These are phyloP conservation scores for Neosalanx taihuensis DNA, from an alignment of 2,797 vertebrate genomes.

Conservation along the genomic window DNA sequence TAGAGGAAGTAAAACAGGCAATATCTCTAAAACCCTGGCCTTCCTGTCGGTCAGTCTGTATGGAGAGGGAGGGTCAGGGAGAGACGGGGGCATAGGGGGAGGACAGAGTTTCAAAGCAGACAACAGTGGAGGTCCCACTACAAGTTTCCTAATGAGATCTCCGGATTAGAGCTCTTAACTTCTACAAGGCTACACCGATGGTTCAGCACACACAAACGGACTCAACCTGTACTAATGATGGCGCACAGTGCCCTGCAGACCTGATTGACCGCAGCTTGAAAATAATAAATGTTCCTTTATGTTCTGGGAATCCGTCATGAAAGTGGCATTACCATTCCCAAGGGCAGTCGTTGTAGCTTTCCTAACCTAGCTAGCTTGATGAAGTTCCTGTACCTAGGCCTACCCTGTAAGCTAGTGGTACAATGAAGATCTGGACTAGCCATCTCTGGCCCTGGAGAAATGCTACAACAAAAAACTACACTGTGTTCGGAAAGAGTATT, in stretches of 20 bases:
- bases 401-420: not conserved
- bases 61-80: not conserved
- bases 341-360: too few species aligned
- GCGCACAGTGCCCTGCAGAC: not conserved
- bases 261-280: not conserved
- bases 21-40: conserved; percentile 26
- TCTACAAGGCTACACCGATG: not conserved
- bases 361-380: too few species aligned
- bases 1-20: conserved; percentile 24
- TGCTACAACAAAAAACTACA: not conserved
- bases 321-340: too few species aligned
- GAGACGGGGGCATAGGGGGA: not conserved
- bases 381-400: too few species aligned
- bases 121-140: conserved; percentile 1
- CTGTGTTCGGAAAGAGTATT: not conserved
- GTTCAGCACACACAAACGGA: not conserved
- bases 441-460: not conserved
- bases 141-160: conserved; percentile 1
- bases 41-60: not conserved
- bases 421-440: not conserved
- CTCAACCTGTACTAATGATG: not conserved
- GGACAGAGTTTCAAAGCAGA: not conserved
- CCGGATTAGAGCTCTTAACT: not conserved
- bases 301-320: too few species aligned
- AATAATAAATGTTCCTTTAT: too few species aligned